Percentiles rank a stretch among this genome's conserved stretches.
phyloP scores from a whole-genome alignment of 2,797 vertebrate species.

The Hemibagrus guttatus region DNA sequence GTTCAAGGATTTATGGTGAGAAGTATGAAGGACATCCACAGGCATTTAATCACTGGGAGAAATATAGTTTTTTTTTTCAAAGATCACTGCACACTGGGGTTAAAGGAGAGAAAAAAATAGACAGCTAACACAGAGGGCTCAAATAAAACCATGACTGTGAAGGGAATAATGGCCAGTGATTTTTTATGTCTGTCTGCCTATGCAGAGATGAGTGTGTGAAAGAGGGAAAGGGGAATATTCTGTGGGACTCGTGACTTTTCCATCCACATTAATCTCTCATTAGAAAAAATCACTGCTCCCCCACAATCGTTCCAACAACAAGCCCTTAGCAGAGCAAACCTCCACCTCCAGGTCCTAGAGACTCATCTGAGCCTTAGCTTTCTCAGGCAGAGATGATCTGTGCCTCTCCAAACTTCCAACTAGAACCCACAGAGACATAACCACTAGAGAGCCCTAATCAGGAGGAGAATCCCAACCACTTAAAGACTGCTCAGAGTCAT shows the following conservation, averaged over 20 bases:
- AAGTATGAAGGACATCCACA: conserved; percentile 27
- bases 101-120: conserved; percentile 4
- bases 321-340: conserved; percentile 1
- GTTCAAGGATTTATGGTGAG: conserved; percentile 41
- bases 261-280: conserved; percentile 37
- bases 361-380: conserved; percentile 9
- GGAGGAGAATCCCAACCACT: conserved; percentile 52
- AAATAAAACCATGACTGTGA: conserved; percentile 34
- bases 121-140: conserved; percentile 18
- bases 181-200: background rate
- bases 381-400: conserved; percentile 29
- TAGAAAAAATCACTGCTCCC: conserved; percentile 23
- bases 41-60: conserved; percentile 45
- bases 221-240: conserved; percentile 1
- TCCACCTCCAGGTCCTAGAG: conserved; percentile 22
- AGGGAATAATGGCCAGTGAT: conserved; percentile 33
- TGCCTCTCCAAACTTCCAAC: conserved; percentile 40
- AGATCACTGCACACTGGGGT: conserved; percentile 20
- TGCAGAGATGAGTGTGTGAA: background rate
- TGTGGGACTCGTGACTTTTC: background rate
- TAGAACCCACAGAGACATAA: conserved; percentile 41
- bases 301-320: conserved; percentile 10
- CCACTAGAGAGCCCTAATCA: conserved; percentile 51
- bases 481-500: conserved; percentile 46
- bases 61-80: conserved; percentile 26